These are phyloP conservation scores for Leptoclinus maculatus DNA, from an alignment of 2,797 vertebrate genomes.

Conservation along the genomic window DNA sequence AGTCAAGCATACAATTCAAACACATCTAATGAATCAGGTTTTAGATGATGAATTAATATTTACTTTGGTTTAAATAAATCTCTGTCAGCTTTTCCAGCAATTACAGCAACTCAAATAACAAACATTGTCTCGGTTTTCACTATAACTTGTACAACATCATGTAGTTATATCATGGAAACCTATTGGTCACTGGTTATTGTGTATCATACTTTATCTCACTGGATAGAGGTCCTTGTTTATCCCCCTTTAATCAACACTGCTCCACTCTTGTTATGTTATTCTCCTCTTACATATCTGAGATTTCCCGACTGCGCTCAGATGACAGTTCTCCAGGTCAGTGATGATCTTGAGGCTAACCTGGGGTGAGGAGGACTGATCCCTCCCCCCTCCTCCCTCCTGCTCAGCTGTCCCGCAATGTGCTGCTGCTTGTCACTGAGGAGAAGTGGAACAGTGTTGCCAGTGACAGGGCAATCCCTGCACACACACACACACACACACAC, in stretches of 20 bases:
- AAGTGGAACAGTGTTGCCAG: slow-evolving; percentile 76
- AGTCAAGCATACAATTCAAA: not conserved
- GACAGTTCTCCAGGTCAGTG: slow-evolving; percentile 67
- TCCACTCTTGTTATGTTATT: slow-evolving; percentile 64
- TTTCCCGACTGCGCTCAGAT: slow-evolving; percentile 67
- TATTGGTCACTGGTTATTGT: not conserved
- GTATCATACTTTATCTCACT: not conserved
- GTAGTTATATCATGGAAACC: not conserved
- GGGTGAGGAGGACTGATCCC: slow-evolving; percentile 59
- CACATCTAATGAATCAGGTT: not conserved
- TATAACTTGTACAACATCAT: not conserved
- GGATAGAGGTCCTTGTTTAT: slow-evolving; percentile 23
- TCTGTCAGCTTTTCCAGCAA: not conserved
- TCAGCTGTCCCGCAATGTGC: slow-evolving; percentile 96
- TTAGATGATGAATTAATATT: not conserved
- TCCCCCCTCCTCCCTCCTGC: slow-evolving; percentile 28
- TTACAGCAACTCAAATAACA: not conserved
- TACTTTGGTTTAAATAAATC: not conserved
- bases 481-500: slow-evolving; percentile 11
- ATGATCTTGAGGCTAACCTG: slow-evolving; percentile 75
- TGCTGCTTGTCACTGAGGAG: slow-evolving; percentile 87
- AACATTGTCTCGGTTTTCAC: not conserved
- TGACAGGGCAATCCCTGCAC: slow-evolving; percentile 71
- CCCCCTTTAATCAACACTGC: slow-evolving; percentile 44
- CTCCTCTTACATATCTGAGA: slow-evolving; percentile 69